phyloP scores from a whole-genome alignment of 2,797 vertebrate genomes.

The Miichthys miiuy region DNA sequence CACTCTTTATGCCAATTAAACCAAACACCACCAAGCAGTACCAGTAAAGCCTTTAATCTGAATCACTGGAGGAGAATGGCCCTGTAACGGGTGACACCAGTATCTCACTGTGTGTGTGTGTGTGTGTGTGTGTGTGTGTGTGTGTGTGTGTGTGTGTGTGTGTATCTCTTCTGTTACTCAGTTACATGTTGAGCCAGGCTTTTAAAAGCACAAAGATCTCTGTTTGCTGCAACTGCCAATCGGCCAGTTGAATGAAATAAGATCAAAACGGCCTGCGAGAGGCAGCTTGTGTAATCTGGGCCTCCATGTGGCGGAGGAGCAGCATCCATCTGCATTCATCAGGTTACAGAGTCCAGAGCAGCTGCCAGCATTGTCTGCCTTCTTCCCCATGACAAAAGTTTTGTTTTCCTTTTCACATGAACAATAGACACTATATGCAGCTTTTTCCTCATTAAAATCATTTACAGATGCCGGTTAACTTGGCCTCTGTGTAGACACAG shows the following conservation, averaged over 20 bases:
- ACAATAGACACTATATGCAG: neutral
- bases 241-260: constrained; percentile 23
- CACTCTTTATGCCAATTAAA: constrained; percentile 53
- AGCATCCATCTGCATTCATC: constrained; percentile 44
- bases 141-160: neutral
- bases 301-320: constrained; percentile 15
- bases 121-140: neutral
- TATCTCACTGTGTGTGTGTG: neutral
- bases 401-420: neutral
- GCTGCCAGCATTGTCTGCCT: constrained; percentile 5
- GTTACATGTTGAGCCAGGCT: neutral
- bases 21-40: constrained; percentile 41
- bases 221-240: constrained; percentile 9
- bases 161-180: neutral
- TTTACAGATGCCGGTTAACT: constrained; percentile 21
- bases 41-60: constrained; percentile 59
- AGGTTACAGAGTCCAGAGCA: constrained; percentile 18
- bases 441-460: constrained; percentile 39
- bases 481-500: neutral
- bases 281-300: constrained; percentile 34
- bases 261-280: constrained; percentile 16
- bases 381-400: constrained; percentile 3
- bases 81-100: constrained; percentile 31
- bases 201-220: constrained; percentile 22
- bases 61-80: constrained; percentile 39